Evolutionary conservation across 2,797 vertebrate species (phyloP).

Genomic region (Nyctalus aviator): DNA sequence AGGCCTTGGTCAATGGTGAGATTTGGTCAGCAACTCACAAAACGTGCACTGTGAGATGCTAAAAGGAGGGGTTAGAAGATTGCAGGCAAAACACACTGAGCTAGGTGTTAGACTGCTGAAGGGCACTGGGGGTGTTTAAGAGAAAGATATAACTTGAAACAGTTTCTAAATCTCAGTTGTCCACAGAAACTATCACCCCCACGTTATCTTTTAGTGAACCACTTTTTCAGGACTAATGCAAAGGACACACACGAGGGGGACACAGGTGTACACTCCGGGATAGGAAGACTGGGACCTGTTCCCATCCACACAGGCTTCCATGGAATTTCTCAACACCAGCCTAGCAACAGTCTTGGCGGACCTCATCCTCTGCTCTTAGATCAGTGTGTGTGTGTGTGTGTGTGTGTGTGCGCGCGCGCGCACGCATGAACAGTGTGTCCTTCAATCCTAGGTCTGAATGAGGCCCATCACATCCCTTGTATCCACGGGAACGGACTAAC

Average conservation of each 20-base stretch:
- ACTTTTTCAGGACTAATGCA: background rate
- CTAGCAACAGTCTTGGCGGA: background rate
- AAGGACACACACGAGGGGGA: background rate
- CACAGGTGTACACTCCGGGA: background rate
- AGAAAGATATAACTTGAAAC: background rate
- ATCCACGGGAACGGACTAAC: background rate
- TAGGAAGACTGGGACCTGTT: background rate
- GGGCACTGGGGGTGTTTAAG: background rate
- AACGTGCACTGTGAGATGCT: background rate
- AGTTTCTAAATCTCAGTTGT: constrained; percentile 19
- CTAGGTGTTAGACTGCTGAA: background rate
- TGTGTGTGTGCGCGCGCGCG: fast-evolving
- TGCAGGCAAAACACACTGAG: background rate
- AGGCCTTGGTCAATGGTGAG: background rate
- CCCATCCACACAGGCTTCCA: background rate
- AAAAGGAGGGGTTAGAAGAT: background rate
- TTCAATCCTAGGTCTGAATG: background rate
- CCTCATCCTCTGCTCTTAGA: background rate
- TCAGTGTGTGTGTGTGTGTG: no score
- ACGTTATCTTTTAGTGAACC: background rate
- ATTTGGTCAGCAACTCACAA: constrained; percentile 2
- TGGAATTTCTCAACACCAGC: background rate
- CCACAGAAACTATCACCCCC: background rate
- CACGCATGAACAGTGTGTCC: background rate
- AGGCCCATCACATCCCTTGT: background rate